Percentiles rank a stretch among this genome's conserved stretches.
Evolutionary conservation across 2,888 invertebrate species (phyloP).

Genomic region (Bugulina stolonifera): DNA sequence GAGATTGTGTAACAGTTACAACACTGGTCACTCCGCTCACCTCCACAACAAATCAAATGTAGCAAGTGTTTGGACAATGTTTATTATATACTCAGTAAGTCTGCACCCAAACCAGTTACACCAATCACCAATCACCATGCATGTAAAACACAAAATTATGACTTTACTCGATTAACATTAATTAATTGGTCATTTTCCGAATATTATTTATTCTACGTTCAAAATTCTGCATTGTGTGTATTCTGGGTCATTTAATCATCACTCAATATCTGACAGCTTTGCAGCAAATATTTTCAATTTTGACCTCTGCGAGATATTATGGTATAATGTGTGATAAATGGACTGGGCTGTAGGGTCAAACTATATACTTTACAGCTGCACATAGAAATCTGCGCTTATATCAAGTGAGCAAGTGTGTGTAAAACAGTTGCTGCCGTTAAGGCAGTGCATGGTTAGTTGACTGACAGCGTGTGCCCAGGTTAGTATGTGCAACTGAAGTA

Average conservation of each 20-base stretch:
- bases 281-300: too few species aligned
- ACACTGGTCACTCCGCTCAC: background rate
- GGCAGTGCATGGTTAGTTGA: background rate
- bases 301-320: too few species aligned
- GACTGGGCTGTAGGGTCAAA: background rate
- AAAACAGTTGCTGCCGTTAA: background rate
- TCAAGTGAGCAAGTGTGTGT: background rate
- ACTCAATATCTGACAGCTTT: too few species aligned
- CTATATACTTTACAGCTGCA: background rate
- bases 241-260: too few species aligned
- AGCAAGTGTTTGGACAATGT: background rate
- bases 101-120: conserved; percentile 18
- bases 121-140: conserved; percentile 10
- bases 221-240: too few species aligned
- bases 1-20: background rate
- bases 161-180: too few species aligned
- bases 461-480: background rate
- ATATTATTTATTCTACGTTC: too few species aligned
- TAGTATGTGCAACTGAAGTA: background rate
- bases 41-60: background rate
- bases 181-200: too few species aligned
- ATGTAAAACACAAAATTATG: background rate
- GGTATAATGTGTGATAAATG: too few species aligned
- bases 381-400: background rate
- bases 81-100: background rate